Base-by-base conservation (phyloP, 1,140 invertebrate genomes). In the Matsumurasca onukii region DNA sequence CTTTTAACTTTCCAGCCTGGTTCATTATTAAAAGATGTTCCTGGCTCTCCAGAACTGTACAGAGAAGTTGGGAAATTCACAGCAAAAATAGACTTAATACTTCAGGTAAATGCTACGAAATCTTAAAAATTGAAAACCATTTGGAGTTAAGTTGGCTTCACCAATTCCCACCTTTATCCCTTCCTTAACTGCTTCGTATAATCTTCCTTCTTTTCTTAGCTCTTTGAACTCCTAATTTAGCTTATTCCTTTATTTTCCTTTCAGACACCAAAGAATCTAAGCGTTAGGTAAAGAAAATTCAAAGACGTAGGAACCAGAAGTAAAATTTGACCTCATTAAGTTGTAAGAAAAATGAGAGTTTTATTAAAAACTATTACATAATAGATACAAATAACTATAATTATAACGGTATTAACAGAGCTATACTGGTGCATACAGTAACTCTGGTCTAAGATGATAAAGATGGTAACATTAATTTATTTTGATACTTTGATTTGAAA, bases 1-100 rank as follows among this genome's bases (percentile, higher is more conserved):
- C 79, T 95, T 1, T 74, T 95, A 69, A 86, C 88, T 55, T 95
- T 84, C 75, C 81, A 89, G 17, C 86, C 89, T 0, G 93, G 93
- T 0, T 81, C 85, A 61, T 80, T 91, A 52, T 78, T 95, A 13
- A 78, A 80, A 30, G 79, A 87, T 34, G 84, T 88, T 1, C 80
- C 84, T 0, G 78, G 78, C 30, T 84, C 85, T 0, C 78, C 83
- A 2, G 77, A 85, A 52, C 76, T 94, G 2, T 82, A 91, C 52
- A 88, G 86, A 71, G 84, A 92, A 71, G 79, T 87, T 20, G 94
- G 94, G 0, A 80, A 83, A 75, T 90, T 86, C 66, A 77, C 87
- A 0, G 90, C 88, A 1, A 84, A 85, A 69, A 72, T 94, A 51
- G 86, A 91, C 75, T 81, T 85, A 34, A 80, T 84, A 24, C 73